Percentiles rank a stretch among this genome's conserved stretches.
These are phyloP conservation scores for Cavia porcellus DNA, from an alignment of 2,113 vertebrate genomes.

Conservation along the genomic window DNA sequence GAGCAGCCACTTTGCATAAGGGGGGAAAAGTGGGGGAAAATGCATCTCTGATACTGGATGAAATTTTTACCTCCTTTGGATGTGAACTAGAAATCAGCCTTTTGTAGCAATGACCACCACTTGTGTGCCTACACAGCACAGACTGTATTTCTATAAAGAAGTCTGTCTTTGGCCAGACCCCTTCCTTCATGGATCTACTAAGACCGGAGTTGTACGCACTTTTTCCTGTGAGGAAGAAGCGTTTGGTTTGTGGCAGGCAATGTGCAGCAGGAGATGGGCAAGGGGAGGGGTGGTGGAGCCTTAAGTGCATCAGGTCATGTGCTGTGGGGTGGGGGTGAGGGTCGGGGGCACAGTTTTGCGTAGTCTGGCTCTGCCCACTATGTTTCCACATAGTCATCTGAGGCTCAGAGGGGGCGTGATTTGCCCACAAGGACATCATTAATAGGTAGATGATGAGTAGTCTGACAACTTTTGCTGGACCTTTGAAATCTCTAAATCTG, in stretches of 20 bases:
- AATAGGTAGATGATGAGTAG: not conserved
- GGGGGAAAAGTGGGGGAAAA: not conserved
- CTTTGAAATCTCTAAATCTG: not conserved
- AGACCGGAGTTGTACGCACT: not conserved
- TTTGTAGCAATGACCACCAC: not conserved
- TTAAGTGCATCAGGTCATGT: not conserved
- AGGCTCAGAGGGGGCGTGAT: not conserved
- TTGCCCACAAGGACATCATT: not conserved
- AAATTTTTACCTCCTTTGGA: not conserved
- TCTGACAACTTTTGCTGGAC: not conserved
- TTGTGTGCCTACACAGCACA: not conserved
- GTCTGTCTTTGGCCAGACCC: not conserved
- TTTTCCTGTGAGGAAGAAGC: not conserved
- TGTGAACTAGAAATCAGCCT: not conserved
- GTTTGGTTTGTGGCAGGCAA: too few relatives aligned
- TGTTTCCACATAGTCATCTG: not conserved
- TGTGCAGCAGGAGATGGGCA: not conserved
- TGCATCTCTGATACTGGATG: constrained; percentile 8
- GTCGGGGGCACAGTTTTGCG: not conserved
- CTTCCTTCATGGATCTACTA: not conserved
- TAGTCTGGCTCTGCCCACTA: not conserved
- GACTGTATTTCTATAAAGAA: not conserved
- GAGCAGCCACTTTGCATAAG: not conserved
- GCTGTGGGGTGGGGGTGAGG: not conserved
- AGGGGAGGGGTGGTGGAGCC: accelerated